Conservation (phyloP, 1,140 invertebrate species). For the Campoletis sonorensis region DNA sequence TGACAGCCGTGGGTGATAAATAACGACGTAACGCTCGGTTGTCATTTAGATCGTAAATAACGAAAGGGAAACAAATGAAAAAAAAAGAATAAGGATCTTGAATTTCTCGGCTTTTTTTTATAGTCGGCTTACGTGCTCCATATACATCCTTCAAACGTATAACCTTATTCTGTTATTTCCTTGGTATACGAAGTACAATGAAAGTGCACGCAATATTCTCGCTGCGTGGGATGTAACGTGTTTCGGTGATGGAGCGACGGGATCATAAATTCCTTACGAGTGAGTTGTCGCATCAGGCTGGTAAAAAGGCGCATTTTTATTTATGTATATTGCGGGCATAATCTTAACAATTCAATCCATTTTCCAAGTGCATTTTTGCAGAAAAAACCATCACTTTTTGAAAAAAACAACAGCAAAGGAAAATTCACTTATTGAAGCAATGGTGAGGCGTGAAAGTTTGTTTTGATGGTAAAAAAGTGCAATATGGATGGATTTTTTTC, state of each 20-base stretch:
- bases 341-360: no score
- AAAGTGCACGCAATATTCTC: constrained; percentile 16
- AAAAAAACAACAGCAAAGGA: no score
- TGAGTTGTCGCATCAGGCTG: not conserved
- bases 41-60: not conserved
- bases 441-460: no score
- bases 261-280: not conserved
- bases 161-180: constrained; percentile 6
- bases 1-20: not conserved
- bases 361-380: not conserved
- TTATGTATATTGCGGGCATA: not conserved
- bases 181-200: not conserved
- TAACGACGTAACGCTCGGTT: not conserved
- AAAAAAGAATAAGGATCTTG: not conserved
- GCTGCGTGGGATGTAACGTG: not conserved
- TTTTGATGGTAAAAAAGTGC: no score
- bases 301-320: not conserved
- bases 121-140: not conserved
- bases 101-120: not conserved
- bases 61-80: constrained; percentile 2
- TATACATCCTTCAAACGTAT: constrained; percentile 15
- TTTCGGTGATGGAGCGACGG: not conserved
- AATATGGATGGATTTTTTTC: no score
- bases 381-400: no score
- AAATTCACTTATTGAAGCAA: no score